A percentile compares a stretch with the other conserved stretches of the same genome.
These are phyloP conservation scores for Empis livida DNA, from an alignment of 2,888 invertebrate species.

Conservation along the genomic window DNA sequence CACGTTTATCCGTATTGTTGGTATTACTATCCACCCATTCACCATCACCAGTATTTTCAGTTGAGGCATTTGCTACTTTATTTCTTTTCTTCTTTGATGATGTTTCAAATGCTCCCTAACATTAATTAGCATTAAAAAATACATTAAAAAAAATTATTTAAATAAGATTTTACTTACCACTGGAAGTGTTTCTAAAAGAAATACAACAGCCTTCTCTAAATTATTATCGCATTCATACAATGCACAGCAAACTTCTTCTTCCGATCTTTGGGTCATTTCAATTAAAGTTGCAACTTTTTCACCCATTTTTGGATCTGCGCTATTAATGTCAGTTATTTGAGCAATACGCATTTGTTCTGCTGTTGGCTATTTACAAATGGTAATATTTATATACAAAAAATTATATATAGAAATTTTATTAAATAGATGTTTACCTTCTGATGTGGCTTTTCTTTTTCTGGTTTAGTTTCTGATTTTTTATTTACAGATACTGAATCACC, in stretches of 20 bases:
- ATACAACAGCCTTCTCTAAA: constrained; percentile 50
- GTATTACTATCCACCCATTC: constrained; percentile 32
- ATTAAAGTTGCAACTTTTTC: constrained; percentile 68
- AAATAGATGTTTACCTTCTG: constrained; percentile 33
- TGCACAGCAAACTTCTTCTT: constrained; percentile 85
- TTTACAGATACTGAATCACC: constrained; percentile 31
- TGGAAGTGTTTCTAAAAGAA: constrained; percentile 34
- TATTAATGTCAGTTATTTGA: constrained; percentile 59
- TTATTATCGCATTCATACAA: constrained; percentile 89
- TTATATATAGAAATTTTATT: neutral
- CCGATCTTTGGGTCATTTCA: constrained; percentile 80
- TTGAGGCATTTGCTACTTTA: constrained; percentile 47
- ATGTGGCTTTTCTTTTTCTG: constrained; percentile 45
- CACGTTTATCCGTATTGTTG: constrained; percentile 31
- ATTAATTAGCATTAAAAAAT: no score
- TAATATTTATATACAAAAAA: neutral
- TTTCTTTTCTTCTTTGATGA: constrained; percentile 80
- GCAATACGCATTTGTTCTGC: constrained; percentile 77
- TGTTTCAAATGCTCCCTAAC: constrained; percentile 72
- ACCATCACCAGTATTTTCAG: constrained; percentile 39
- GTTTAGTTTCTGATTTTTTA: constrained; percentile 44
- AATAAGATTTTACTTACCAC: constrained; percentile 23
- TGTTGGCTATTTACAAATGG: constrained; percentile 46
- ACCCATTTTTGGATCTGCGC: constrained; percentile 48
- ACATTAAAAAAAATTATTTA: no score